Evolutionary conservation across 2,888 invertebrate genomes (phyloP).

Genomic region (Eupithecia tripunctaria): DNA sequence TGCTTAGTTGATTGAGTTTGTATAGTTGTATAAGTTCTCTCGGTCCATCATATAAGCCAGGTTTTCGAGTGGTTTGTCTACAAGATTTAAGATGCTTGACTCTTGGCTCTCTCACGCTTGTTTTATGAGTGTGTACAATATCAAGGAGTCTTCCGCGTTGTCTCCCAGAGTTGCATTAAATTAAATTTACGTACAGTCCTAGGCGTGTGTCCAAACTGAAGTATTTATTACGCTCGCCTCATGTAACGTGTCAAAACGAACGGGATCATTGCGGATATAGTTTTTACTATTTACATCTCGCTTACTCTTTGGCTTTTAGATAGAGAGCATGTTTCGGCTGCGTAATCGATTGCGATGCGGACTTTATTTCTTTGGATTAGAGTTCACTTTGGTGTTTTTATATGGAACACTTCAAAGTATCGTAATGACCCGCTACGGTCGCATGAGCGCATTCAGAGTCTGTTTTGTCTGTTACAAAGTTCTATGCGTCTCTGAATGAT

Average conservation of each 20-base stretch:
- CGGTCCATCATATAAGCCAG: conserved; percentile 58
- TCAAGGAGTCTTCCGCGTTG: conserved; percentile 66
- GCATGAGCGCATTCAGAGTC: conserved; percentile 80
- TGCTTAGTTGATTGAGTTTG: conserved; percentile 66
- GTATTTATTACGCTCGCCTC: conserved; percentile 75
- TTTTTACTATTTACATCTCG: conserved; percentile 64
- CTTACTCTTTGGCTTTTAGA: conserved; percentile 58
- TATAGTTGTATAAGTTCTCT: conserved; percentile 63
- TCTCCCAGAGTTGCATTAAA: conserved; percentile 59
- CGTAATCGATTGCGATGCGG: conserved; percentile 56
- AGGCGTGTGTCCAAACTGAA: conserved; percentile 67
- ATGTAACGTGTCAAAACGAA: conserved; percentile 77
- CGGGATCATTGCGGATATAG: conserved; percentile 73
- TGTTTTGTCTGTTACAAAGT: conserved; percentile 55
- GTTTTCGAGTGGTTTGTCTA: conserved; percentile 69
- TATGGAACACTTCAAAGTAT: conserved; percentile 73
- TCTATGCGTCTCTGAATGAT: conserved; percentile 49
- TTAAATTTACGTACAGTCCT: conserved; percentile 58
- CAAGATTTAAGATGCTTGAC: conserved; percentile 65
- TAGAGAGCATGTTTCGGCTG: conserved; percentile 51
- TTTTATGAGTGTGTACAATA: conserved; percentile 49
- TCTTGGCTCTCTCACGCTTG: conserved; percentile 68
- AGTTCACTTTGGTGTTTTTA: conserved; percentile 69
- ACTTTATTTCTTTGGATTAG: conserved; percentile 67
- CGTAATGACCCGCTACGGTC: conserved; percentile 82